Evolutionary conservation across 2,888 invertebrate species (phyloP), one percentile per base, ranked within the genome.

Genomic region (Cerceris rybyensis): DNA sequence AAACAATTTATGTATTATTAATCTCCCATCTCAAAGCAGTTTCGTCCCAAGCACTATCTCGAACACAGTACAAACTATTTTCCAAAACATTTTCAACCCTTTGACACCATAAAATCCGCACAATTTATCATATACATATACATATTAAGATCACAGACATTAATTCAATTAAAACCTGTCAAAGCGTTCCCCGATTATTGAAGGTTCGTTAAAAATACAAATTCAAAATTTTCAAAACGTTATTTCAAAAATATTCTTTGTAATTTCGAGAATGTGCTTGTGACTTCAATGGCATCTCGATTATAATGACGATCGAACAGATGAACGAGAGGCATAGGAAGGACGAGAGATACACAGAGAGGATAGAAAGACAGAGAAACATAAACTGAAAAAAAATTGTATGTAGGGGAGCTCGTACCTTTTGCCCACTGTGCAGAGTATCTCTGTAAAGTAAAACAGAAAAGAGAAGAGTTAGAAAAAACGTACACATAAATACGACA

Each of bases 391-490:
- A 67, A 55, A 67, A 50, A 81, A 83, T 63, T 81, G 79, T 74
- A 82, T 82, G 73, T 80, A 83, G 84, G 85, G 84, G 83, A 85
- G 81, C 83, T 88, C 91, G 86, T 92, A 92, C 92, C 92, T 92
- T 92, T 88, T 92, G 90, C 81, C 92, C 91, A 87, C 91, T 90
- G 91, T 91, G 91, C 86, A 92, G 91, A 89, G 90, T 89, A 85
- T 90, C 92, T 91, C 92, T 92, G 92, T 87, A 92, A 92, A 90
- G 88, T 88, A 89, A 92, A 88, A 89, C 88, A 91, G 90, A 92
- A 88, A 90, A 90, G 86, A 89, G 88, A 88, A 90, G 83, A 90
- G 90, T 92, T 92, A 91, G 90, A 92, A 87, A 84, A 88, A 86
- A 88, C 85, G 84, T 82, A 88, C 74, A 82, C 78, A 74, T 72